Percentiles rank a stretch among this genome's conserved stretches.
Conservation (phyloP, 2,113 vertebrate genomes). For the Microcebus ravelobensis region DNA sequence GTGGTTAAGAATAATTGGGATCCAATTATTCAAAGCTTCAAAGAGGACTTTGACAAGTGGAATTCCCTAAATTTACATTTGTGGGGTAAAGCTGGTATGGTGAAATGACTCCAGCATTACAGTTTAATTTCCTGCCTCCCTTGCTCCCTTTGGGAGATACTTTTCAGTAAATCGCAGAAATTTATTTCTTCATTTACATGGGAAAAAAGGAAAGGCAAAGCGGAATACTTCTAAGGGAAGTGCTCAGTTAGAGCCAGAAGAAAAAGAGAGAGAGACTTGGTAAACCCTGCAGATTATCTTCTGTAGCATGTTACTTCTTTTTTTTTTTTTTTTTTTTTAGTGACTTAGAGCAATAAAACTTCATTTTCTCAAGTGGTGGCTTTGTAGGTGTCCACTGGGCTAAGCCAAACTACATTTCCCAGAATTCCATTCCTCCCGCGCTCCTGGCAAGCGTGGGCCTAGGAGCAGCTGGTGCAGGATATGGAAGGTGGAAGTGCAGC, state of each 20-base stretch:
- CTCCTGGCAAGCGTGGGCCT: neutral
- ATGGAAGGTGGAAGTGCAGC: neutral
- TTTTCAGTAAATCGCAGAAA: slow-evolving; percentile 80
- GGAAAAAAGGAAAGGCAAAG: slow-evolving; percentile 70
- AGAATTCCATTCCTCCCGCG: neutral
- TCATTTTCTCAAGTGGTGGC: neutral
- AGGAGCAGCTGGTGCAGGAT: neutral
- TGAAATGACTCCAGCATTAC: slow-evolving; percentile 73
- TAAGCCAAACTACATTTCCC: neutral
- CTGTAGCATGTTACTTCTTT: neutral
- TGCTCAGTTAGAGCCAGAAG: slow-evolving; percentile 23
- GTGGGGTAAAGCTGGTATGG: slow-evolving; percentile 62
- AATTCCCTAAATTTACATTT: slow-evolving; percentile 82
- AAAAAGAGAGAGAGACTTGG: no score
- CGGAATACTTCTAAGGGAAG: slow-evolving; percentile 57
- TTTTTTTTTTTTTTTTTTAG: neutral
- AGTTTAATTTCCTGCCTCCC: slow-evolving; percentile 74
- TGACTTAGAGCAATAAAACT: neutral
- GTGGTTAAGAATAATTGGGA: slow-evolving; percentile 82
- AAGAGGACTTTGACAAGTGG: slow-evolving; percentile 80
- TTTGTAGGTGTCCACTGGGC: neutral
- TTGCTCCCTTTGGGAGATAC: slow-evolving; percentile 64
- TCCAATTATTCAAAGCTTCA: slow-evolving; percentile 78
- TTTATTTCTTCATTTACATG: slow-evolving; percentile 76
- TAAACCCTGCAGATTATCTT: neutral